These are phyloP conservation scores for Choristoneura fumiferana DNA, from an alignment of 1,140 invertebrate genomes.

Conservation along the genomic window DNA sequence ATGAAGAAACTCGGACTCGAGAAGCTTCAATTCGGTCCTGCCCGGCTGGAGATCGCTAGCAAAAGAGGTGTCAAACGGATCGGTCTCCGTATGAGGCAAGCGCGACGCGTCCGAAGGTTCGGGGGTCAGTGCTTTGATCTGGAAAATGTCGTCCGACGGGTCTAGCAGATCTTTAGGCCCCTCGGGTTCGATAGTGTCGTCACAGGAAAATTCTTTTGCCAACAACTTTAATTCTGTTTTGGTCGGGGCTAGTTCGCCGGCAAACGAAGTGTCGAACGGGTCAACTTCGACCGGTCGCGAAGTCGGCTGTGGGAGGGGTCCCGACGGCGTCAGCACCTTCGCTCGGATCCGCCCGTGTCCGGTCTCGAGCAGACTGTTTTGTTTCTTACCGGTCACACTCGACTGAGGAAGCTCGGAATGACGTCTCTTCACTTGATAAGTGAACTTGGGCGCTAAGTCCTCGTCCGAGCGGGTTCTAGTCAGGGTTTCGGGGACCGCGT, in stretches of 20 bases:
- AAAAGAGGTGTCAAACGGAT: slow-evolving; percentile 91
- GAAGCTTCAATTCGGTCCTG: slow-evolving; percentile 86
- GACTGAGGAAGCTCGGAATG: slow-evolving; percentile 68
- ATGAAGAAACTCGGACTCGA: slow-evolving; percentile 86
- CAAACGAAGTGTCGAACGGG: slow-evolving; percentile 91
- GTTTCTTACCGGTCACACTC: slow-evolving; percentile 35
- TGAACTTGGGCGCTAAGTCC: slow-evolving; percentile 76
- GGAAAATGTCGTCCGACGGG: slow-evolving; percentile 81
- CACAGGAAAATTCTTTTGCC: slow-evolving; percentile 83
- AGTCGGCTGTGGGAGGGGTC: slow-evolving; percentile 50
- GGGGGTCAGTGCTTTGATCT: slow-evolving; percentile 84
- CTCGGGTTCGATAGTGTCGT: slow-evolving; percentile 48
- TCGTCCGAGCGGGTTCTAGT: slow-evolving; percentile 79
- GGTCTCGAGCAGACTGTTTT: slow-evolving; percentile 80
- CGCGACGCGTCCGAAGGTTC: slow-evolving; percentile 67
- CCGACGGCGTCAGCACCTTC: slow-evolving; percentile 80
- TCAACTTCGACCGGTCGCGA: slow-evolving; percentile 78
- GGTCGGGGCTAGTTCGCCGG: slow-evolving; percentile 82
- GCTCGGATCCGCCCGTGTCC: slow-evolving; percentile 79
- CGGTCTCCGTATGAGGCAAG: slow-evolving; percentile 74
- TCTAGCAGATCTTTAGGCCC: slow-evolving; percentile 73
- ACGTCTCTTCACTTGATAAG: slow-evolving; percentile 60
- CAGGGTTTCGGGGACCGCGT: slow-evolving; percentile 79
- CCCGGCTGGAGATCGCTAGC: slow-evolving; percentile 86
- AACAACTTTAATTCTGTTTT: slow-evolving; percentile 87